These are phyloP conservation scores for Lithophane socia DNA, from an alignment of 2,888 invertebrate species.

Conservation along the genomic window DNA sequence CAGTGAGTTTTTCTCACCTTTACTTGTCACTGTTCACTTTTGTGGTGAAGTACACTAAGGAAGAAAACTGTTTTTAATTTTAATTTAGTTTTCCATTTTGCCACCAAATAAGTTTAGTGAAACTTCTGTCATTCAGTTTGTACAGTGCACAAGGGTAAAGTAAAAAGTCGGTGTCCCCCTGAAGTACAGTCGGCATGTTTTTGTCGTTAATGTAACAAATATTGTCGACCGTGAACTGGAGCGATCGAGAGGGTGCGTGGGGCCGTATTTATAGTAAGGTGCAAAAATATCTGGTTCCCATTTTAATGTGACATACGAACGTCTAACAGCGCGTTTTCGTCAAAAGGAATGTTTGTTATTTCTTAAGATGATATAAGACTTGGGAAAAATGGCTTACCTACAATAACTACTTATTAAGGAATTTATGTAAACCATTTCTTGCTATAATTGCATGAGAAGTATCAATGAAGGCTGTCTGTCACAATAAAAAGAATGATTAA, in stretches of 20 bases:
- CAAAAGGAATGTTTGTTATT: slow-evolving; percentile 1
- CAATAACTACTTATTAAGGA: not conserved
- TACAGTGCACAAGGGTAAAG: not conserved
- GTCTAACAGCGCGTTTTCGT: not conserved
- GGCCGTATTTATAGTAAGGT: slow-evolving; percentile 70
- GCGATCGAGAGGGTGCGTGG: slow-evolving; percentile 68
- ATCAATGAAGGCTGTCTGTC: slow-evolving; percentile 4
- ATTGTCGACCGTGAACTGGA: slow-evolving; percentile 79
- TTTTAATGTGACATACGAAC: not conserved
- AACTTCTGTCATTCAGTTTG: slow-evolving; percentile 39
- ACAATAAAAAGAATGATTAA: slow-evolving; percentile 15
- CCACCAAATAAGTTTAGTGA: not conserved
- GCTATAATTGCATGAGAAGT: not conserved
- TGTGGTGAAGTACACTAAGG: not conserved
- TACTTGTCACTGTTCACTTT: not conserved
- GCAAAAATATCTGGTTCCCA: not conserved
- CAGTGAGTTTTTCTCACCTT: not conserved
- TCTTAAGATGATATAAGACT: not conserved
- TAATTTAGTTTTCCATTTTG: not conserved
- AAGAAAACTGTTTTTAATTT: not conserved
- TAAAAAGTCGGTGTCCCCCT: slow-evolving; percentile 40
- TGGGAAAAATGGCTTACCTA: not conserved
- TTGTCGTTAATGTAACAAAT: slow-evolving; percentile 82
- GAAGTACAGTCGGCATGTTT: slow-evolving; percentile 65
- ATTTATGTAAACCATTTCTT: slow-evolving; percentile 37